Evolutionary conservation across 2,113 vertebrate genomes (phyloP).

Genomic region (Vulpes ferrilata): DNA sequence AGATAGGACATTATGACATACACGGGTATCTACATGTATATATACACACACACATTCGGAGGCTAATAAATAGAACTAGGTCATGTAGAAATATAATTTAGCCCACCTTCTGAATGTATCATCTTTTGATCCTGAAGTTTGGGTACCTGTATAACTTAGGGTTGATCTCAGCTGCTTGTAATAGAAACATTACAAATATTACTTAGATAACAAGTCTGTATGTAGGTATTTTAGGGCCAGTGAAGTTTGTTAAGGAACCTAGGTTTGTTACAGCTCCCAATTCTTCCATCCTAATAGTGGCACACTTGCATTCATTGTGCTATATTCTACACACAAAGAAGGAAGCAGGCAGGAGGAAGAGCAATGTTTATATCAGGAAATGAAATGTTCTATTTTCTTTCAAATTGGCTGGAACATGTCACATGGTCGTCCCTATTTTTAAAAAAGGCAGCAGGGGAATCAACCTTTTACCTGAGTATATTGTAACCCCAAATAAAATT

Average conservation of each 20-base stretch:
- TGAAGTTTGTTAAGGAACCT: background rate
- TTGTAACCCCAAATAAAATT: slow-evolving; percentile 14
- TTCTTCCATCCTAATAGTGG: background rate
- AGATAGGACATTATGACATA: background rate
- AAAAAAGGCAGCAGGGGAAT: background rate
- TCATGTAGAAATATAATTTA: background rate
- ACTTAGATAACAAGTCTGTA: slow-evolving; percentile 9
- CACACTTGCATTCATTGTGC: background rate
- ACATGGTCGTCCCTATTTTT: background rate
- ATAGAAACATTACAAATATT: slow-evolving; percentile 29
- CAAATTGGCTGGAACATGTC: background rate
- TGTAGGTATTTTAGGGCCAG: background rate
- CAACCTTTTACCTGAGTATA: background rate
- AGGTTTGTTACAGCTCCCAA: background rate
- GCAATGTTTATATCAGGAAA: background rate
- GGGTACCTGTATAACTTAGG: background rate
- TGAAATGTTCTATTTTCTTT: background rate
- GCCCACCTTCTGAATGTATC: background rate
- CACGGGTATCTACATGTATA: no score
- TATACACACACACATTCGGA: background rate
- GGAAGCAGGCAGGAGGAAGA: background rate
- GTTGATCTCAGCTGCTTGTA: background rate
- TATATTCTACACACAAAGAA: background rate
- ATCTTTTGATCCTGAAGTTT: background rate
- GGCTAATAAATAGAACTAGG: background rate